Percentiles rank a stretch among this genome's conserved stretches.
These are phyloP conservation scores for Tricholaema leucomelas DNA, from an alignment of 2,113 vertebrate species.

Conservation along the genomic window DNA sequence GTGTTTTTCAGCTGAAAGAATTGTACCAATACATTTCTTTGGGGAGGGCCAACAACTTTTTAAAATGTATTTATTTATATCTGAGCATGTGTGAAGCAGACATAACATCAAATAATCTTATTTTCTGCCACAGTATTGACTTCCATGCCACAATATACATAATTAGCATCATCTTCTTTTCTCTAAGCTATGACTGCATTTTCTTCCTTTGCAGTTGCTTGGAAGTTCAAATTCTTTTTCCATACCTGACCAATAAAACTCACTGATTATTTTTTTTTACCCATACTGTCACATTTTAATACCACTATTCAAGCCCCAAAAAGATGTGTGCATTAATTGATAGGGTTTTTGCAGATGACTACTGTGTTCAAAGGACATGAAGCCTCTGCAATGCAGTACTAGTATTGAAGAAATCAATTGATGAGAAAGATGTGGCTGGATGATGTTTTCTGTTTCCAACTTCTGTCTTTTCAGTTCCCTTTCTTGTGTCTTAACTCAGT, in stretches of 20 bases:
- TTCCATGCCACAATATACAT: too few species aligned
- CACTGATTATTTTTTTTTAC: background rate
- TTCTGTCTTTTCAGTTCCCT: constrained; percentile 1
- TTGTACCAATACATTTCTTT: background rate
- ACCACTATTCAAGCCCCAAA: background rate
- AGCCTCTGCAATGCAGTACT: constrained; percentile 48
- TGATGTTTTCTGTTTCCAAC: background rate
- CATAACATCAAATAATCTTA: background rate
- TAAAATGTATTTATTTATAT: background rate
- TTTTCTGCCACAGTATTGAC: constrained; percentile 6
- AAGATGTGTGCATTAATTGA: background rate
- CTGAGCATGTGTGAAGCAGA: background rate
- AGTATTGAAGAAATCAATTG: background rate
- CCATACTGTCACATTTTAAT: background rate
- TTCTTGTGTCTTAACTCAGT: background rate
- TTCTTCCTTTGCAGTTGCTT: constrained; percentile 17
- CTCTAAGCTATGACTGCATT: background rate
- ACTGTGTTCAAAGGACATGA: background rate
- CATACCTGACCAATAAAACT: background rate
- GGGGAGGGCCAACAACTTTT: background rate
- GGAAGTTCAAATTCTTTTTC: constrained; percentile 23
- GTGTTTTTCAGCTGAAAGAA: constrained; percentile 37
- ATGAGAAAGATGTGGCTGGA: background rate
- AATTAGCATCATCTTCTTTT: background rate
- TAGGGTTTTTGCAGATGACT: background rate